phyloP scores from a whole-genome alignment of 2,797 vertebrate genomes.

The Petrocephalus schoutedeni region DNA sequence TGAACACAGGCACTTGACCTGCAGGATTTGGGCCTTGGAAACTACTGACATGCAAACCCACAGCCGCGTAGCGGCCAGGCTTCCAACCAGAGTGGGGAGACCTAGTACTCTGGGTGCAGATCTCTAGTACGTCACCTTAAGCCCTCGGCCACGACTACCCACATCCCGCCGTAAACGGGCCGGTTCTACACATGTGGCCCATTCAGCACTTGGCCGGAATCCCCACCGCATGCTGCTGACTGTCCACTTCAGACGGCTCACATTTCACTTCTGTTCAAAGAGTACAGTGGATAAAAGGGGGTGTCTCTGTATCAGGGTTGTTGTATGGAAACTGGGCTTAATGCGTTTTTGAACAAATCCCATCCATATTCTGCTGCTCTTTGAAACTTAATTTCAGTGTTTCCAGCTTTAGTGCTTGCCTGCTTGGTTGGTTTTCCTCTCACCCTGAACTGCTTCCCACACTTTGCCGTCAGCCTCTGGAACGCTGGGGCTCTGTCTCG shows the following conservation, averaged over 20 bases:
- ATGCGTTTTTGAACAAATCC: background rate
- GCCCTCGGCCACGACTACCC: background rate
- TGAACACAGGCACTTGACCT: background rate
- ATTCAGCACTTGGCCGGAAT: background rate
- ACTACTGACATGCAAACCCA: background rate
- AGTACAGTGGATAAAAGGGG: background rate
- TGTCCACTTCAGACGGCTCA: background rate
- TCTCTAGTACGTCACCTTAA: background rate
- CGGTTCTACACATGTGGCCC: background rate
- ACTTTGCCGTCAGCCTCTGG: background rate
- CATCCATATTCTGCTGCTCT: background rate
- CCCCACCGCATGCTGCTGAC: background rate
- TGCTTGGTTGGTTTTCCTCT: background rate
- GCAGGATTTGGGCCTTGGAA: background rate
- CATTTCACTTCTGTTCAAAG: background rate
- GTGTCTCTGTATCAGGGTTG: background rate
- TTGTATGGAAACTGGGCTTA: background rate
- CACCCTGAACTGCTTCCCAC: background rate
- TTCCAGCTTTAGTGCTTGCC: background rate
- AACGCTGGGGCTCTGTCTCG: background rate
- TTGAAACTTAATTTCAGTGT: background rate
- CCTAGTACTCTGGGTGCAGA: conserved; percentile 31
- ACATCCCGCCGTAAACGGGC: background rate
- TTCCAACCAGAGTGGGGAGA: conserved; percentile 56
- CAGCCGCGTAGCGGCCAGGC: conserved; percentile 42